Base-by-base conservation (phyloP, 2,888 invertebrate genomes). In the Germaria angustata region DNA sequence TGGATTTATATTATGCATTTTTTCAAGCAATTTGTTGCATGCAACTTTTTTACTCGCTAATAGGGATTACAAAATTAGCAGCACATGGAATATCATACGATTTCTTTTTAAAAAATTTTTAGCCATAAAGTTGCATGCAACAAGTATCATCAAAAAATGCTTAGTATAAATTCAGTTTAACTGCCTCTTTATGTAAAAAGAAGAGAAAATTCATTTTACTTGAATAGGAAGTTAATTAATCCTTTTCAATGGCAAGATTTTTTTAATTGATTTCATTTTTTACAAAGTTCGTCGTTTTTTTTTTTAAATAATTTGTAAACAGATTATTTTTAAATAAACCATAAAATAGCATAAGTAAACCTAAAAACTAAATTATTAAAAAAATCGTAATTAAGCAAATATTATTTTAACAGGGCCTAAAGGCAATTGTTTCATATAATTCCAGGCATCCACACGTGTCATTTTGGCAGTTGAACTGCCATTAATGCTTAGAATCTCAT, bases 391-490 rank as follows among this genome's bases (percentile, higher is more conserved):
- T 88, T 87, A 90, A 85, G 88, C 87, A 85, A 90, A 89, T 55
- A 87, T 85, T 85, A 91, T 91, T 85, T 89, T 93, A 84, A 97
- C 95, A 88, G 95, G 94, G 75, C 98, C 98, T 89, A 96, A 95
- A 69, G 96, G 95, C 85, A 98, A 92, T 87, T 96, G 95, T 91
- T 98, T 98, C 92, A 98, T 95, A 81, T 96, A 94, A 86, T 96
- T 96, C 98, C 98, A 98, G 69, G 97, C 98, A 92, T 98, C 97
- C 86, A 97, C 97, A 87, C 98, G 94, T n/a, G 97, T 95, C 93
- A 97, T 95, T 81, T 94, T 93, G 84, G 95, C 94, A 88, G 97
- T 95, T 86, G 96, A 95, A 84, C 93, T 93, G 68, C 95, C 95
- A 87, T 97, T 97, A 68, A 98, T 96, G 85, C 94, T 94, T 39